Conservation (phyloP, 2,113 vertebrate genomes). For the Redunca redunca region DNA sequence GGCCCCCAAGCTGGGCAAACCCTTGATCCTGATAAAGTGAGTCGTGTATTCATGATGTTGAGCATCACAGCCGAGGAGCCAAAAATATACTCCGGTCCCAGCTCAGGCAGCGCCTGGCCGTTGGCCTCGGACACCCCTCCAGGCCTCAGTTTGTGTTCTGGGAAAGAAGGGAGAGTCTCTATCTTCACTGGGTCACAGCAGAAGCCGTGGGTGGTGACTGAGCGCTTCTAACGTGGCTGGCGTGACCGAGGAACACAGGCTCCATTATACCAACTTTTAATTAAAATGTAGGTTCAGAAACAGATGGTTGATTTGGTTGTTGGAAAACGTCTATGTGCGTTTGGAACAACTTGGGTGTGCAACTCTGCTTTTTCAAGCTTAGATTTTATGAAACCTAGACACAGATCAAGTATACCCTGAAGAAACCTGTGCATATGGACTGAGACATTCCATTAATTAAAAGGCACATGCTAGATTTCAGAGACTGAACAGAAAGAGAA, state of each 20-base stretch:
- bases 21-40: accelerated
- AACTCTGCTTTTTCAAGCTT: not conserved
- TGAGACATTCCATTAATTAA: not conserved
- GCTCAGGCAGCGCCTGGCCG: too few species aligned
- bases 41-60: not conserved
- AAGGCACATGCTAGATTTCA: not conserved
- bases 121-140: accelerated
- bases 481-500: not conserved
- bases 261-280: not conserved
- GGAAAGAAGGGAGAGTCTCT: not conserved
- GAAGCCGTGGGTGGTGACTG: accelerated
- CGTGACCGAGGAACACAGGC: not conserved
- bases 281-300: not conserved
- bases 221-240: accelerated
- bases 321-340: accelerated
- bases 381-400: not conserved
- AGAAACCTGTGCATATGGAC: not conserved
- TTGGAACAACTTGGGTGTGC: not conserved
- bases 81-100: accelerated
- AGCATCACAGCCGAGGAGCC: not conserved
- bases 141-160: not conserved
- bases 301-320: not conserved
- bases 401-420: not conserved
- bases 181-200: accelerated
- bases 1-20: accelerated